Base-by-base conservation (phyloP, 1,140 invertebrate species). In the Ceratitis capitata region DNA sequence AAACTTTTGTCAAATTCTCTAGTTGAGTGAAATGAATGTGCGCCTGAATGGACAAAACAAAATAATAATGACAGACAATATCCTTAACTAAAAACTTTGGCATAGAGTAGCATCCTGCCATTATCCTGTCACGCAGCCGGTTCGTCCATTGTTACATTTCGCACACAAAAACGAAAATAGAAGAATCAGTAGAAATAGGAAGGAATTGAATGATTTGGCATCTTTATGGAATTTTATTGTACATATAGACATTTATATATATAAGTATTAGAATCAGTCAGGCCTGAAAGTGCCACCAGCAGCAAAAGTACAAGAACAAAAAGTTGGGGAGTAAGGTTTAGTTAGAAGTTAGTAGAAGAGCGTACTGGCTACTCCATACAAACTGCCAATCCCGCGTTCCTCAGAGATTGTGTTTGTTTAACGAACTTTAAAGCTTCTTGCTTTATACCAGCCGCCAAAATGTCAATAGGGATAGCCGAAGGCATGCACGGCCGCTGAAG, bases 371-470 rank as follows among this genome's bases (percentile, higher is more conserved):
- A n/a, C n/a, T n/a, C n/a, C n/a, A n/a, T n/a, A n/a, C n/a, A n/a
- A n/a, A 23, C 1, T 23, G 26, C 16, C n/a, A 26, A n/a, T n/a
- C n/a, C 42, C 39, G 10, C 69, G 9, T 12, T n/a, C 9, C 61
- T 39, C 47, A n/a, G 51, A 74, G 12, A 86, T 88, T 88, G 85
- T 88, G 86, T 88, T 88, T 88, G 87, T 56, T 56, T 85, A 87
- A 86, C 86, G 87, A 88, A 88, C 85, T 88, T 87, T 87, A 85
- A 84, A 84, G 82, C 39, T 6, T 26, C 16, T 78, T n/a, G n/a
- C n/a, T n/a, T n/a, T n/a, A n/a, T n/a, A n/a, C n/a, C n/a, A 35
- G 69, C 35, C 39, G 69, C 35, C 69, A 39, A 78, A 78, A 45
- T 78, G 35, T 78, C 69, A 78, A 78, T 78, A 47, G 23, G n/a